Evolutionary conservation across 2,888 invertebrate genomes (phyloP), one percentile per base, ranked within the genome.

Genomic region (Mamestra brassicae): DNA sequence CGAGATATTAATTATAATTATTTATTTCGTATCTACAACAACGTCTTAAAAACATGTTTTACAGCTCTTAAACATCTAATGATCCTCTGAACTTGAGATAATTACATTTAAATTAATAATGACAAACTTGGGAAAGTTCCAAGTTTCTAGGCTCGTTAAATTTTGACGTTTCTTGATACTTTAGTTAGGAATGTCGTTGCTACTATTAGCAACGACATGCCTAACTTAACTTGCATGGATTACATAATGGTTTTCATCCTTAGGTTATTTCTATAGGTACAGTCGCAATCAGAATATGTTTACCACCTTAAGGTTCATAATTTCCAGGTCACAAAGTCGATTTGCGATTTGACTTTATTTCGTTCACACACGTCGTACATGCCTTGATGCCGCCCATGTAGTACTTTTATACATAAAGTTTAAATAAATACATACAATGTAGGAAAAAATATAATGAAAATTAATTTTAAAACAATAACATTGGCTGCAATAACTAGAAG

Each of bases 41-140:
- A 47, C 11, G 11, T 38, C 5, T 17, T 17, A 47, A 45, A 58
- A 50, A 52, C 15, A 58, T 34, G n/a, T 58, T 58, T 42, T 42
- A 65, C 52, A 45, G 45, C 55, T 38, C 15, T 54, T 66, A 26
- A 66, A 73, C 61, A 52, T 62, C 45, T 34, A 55, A 78, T 74
- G 55, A 67, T 55, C 26, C 26, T 68, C 50, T 62, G 10, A 63
- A 74, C 60, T 67, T 60, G 45, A 68, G 75, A 52, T 66, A 69
- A 80, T 81, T 63, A 70, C 65, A 70, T 70, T 75, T 54, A 70
- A 66, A 63, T 75, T 58, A 75, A 63, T 70, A 55, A 69, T 63
- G 34, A 47, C 15, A 38, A 74, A 57, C 45, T 74, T 61, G 10
- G 11, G 3, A 60, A 64, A 74, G 6, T 65, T 60, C 34, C 15